These are phyloP conservation scores for Pycnomerus fuliginosus DNA, from an alignment of 2,888 invertebrate genomes.

Conservation along the genomic window DNA sequence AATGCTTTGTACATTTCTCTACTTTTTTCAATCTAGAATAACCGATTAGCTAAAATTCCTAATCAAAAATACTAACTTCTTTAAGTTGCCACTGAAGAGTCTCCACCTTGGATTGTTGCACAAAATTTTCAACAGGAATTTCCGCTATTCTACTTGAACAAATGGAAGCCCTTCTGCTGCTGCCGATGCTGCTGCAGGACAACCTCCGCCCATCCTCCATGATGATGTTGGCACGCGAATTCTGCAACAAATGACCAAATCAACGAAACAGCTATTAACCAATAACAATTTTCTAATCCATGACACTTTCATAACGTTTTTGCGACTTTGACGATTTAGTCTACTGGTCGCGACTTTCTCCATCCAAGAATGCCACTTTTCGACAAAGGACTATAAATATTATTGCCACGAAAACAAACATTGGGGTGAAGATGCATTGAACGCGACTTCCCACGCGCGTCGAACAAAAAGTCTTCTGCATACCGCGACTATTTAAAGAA, in stretches of 20 bases:
- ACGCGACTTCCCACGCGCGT: slow-evolving; percentile 18
- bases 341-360: slow-evolving; percentile 11
- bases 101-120: slow-evolving; percentile 66
- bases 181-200: slow-evolving; percentile 28
- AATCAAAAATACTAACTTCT: slow-evolving; percentile 58
- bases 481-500: slow-evolving; percentile 13
- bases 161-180: slow-evolving; percentile 34
- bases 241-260: slow-evolving; percentile 31
- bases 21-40: slow-evolving; percentile 64
- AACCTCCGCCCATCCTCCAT: slow-evolving; percentile 24
- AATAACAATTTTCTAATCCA: no score
- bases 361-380: not conserved
- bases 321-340: slow-evolving; percentile 4
- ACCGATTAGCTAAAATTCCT: not conserved
- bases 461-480: slow-evolving; percentile 14
- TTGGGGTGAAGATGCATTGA: slow-evolving; percentile 15
- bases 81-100: slow-evolving; percentile 72
- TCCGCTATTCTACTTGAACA: slow-evolving; percentile 43
- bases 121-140: slow-evolving; percentile 60
- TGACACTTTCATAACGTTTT: slow-evolving; percentile 10
- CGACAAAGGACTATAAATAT: slow-evolving; percentile 8
- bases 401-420: slow-evolving; percentile 9
- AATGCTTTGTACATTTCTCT: slow-evolving; percentile 73
- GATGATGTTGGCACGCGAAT: slow-evolving; percentile 14
- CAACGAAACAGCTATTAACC: no score